These are phyloP conservation scores for Sphyrna mokarran DNA, from an alignment of 2,113 vertebrate genomes.

Conservation along the genomic window DNA sequence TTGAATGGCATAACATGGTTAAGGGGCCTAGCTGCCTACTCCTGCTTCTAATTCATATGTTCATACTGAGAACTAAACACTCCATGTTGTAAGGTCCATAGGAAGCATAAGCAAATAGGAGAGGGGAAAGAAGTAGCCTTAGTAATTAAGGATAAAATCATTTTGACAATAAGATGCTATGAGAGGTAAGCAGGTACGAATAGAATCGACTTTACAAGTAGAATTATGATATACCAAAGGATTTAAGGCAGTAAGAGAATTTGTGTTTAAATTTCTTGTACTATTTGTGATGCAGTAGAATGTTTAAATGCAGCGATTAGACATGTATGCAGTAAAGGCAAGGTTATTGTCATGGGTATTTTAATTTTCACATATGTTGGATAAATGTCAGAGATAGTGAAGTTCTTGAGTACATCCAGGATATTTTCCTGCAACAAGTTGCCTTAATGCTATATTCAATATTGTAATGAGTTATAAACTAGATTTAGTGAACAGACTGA, in stretches of 20 bases:
- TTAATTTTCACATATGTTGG: not conserved
- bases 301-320: not conserved
- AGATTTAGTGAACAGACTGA: not conserved
- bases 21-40: no score
- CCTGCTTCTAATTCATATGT: not conserved
- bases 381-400: not conserved
- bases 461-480: not conserved
- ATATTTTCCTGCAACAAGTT: not conserved
- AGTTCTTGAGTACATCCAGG: not conserved
- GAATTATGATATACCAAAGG: not conserved
- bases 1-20: no score
- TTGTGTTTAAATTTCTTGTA: not conserved
- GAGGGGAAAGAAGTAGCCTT: not conserved
- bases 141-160: not conserved
- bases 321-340: not conserved
- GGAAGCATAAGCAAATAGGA: not conserved
- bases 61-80: not conserved
- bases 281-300: not conserved
- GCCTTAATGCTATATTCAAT: not conserved
- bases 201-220: not conserved
- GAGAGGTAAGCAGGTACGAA: not conserved
- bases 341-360: not conserved
- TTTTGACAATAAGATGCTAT: not conserved
- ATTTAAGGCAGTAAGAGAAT: not conserved
- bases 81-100: not conserved